These are phyloP conservation scores for Lepeophtheirus nordmannii DNA, from an alignment of 2,888 invertebrate genomes.

Conservation along the genomic window DNA sequence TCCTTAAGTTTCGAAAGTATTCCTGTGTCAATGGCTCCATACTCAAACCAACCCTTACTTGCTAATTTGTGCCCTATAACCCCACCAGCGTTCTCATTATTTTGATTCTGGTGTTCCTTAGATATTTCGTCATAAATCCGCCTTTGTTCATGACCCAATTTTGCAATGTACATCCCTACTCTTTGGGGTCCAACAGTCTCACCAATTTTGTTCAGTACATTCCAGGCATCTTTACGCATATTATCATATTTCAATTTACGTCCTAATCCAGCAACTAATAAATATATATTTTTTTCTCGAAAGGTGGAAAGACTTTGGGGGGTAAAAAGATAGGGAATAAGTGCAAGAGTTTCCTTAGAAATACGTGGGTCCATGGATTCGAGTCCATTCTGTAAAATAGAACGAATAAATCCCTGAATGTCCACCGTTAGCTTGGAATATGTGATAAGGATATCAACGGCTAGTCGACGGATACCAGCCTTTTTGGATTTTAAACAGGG, in stretches of 20 bases:
- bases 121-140: slow-evolving; percentile 6
- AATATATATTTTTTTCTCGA: slow-evolving; percentile 32
- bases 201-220: not conserved
- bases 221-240: not conserved
- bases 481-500: slow-evolving; percentile 50
- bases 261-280: slow-evolving; percentile 11
- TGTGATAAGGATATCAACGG: slow-evolving; percentile 36
- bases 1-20: slow-evolving; percentile 16
- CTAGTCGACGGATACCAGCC: slow-evolving; percentile 28
- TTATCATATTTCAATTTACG: not conserved
- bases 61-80: slow-evolving; percentile 6
- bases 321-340: slow-evolving; percentile 37
- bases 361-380: slow-evolving; percentile 33
- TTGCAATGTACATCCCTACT: not conserved
- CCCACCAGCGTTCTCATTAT: not conserved
- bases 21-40: slow-evolving; percentile 28
- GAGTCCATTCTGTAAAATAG: slow-evolving; percentile 35
- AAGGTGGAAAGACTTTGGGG: slow-evolving; percentile 34
- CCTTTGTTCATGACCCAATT: slow-evolving; percentile 13
- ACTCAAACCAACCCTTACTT: slow-evolving; percentile 16
- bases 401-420: slow-evolving; percentile 34
- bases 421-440: slow-evolving; percentile 37
- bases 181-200: slow-evolving; percentile 10
- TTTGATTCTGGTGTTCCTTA: not conserved
- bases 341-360: slow-evolving; percentile 35